Percentiles rank a stretch among this genome's conserved stretches.
These are phyloP conservation scores for Cataglyphis cursor DNA, from an alignment of 2,888 invertebrate species.

Conservation along the genomic window DNA sequence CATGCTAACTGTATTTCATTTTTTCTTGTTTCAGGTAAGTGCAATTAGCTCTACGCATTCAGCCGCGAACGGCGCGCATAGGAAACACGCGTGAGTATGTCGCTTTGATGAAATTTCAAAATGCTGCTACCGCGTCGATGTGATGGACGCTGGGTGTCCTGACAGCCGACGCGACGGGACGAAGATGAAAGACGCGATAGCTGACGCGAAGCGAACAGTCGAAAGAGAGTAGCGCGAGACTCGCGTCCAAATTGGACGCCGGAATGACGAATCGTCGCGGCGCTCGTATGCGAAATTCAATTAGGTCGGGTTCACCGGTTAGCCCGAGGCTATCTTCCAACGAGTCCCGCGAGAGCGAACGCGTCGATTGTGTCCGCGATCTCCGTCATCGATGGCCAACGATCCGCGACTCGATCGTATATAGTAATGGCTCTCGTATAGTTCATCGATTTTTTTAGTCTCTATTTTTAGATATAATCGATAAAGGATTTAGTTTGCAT, in stretches of 20 bases:
- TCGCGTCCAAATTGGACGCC: conserved; percentile 75
- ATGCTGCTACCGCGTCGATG: conserved; percentile 35
- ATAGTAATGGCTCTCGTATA: not conserved
- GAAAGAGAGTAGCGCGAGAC: conserved; percentile 72
- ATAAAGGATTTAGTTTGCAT: not conserved
- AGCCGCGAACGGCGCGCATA: not conserved
- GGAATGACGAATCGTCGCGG: conserved; percentile 76
- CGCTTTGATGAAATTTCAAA: conserved; percentile 60
- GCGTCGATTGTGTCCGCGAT: conserved; percentile 63
- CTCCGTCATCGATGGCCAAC: conserved; percentile 52
- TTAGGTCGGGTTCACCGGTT: conserved; percentile 74
- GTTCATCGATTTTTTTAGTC: conserved; percentile 50
- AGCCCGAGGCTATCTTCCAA: conserved; percentile 70
- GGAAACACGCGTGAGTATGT: conserved; percentile 35
- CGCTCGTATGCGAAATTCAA: conserved; percentile 75
- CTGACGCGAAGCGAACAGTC: conserved; percentile 51
- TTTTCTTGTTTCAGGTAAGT: conserved; percentile 75
- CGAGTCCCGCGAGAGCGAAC: conserved; percentile 67
- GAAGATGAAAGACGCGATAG: conserved; percentile 72
- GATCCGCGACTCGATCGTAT: conserved; percentile 11
- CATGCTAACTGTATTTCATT: conserved; percentile 21
- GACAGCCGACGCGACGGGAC: conserved; percentile 63
- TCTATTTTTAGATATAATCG: conserved; percentile 48
- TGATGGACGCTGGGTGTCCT: conserved; percentile 48
- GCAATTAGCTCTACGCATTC: conserved; percentile 32